Evolutionary conservation across 2,888 invertebrate species (phyloP).

Genomic region (Scotopteryx bipunctaria): DNA sequence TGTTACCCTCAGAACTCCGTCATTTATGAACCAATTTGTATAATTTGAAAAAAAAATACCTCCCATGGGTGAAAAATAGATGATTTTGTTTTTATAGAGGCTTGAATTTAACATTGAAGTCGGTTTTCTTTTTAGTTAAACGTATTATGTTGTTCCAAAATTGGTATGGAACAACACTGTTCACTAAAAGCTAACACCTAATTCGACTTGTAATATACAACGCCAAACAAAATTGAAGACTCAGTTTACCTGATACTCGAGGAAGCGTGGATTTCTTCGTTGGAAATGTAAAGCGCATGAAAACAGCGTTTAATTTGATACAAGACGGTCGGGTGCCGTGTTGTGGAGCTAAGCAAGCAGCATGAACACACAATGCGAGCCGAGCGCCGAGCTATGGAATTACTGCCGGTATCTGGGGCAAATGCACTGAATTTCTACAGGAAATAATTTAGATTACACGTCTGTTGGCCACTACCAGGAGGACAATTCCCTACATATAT

Average conservation of each 20-base stretch:
- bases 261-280: conserved; percentile 9
- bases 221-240: conserved; percentile 4
- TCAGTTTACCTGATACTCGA: conserved; percentile 5
- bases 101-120: no score
- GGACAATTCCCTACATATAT: not conserved
- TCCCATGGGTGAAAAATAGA: no score
- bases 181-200: no score
- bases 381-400: conserved; percentile 20
- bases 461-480: not conserved
- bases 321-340: conserved; percentile 5
- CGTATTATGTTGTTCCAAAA: no score
- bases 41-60: no score
- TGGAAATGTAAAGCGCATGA: conserved; percentile 21
- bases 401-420: conserved; percentile 15
- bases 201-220: conserved; percentile 3
- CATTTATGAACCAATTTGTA: no score
- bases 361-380: conserved; percentile 18
- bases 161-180: no score
- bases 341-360: conserved; percentile 18
- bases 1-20: no score
- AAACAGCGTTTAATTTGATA: conserved; percentile 23
- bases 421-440: conserved; percentile 14
- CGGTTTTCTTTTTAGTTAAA: no score
- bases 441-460: conserved; percentile 13
- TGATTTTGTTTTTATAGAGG: no score